A percentile compares a stretch with the other conserved stretches of the same genome.
Conservation (phyloP, 2,888 invertebrate species). For the Xanthorhoe designata region DNA sequence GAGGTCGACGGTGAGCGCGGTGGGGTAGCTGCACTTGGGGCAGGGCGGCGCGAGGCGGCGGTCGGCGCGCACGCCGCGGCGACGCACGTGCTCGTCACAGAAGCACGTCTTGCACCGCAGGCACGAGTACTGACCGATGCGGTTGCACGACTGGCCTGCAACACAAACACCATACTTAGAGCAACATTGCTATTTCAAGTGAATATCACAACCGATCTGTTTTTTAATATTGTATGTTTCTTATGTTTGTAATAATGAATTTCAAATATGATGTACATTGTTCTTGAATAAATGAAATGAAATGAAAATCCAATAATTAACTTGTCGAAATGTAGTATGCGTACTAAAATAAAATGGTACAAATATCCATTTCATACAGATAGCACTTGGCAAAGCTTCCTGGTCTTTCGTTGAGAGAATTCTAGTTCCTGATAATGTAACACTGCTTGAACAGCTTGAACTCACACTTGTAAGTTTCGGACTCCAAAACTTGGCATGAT, state of each 20-base stretch:
- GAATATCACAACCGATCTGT: too few relatives aligned
- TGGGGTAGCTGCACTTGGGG: slow-evolving; percentile 97
- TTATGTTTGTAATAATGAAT: too few relatives aligned
- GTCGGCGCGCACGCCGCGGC: slow-evolving; percentile 72
- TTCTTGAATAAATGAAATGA: too few relatives aligned
- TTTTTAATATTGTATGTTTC: too few relatives aligned
- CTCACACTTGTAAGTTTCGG: slow-evolving; percentile 96
- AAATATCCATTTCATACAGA: too few relatives aligned
- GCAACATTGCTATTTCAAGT: too few relatives aligned
- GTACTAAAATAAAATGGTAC: too few relatives aligned
- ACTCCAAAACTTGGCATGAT: slow-evolving; percentile 97
- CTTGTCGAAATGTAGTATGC: too few relatives aligned
- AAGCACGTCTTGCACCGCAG: slow-evolving; percentile 98
- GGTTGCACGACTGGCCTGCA: slow-evolving; percentile 96
- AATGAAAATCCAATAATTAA: too few relatives aligned
- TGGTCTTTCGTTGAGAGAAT: not conserved
- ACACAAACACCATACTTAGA: not conserved
- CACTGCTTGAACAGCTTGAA: not conserved
- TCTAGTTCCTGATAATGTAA: not conserved
- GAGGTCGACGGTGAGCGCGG: slow-evolving; percentile 96
- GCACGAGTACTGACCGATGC: slow-evolving; percentile 97
- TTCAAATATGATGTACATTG: too few relatives aligned
- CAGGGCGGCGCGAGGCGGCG: slow-evolving; percentile 88
- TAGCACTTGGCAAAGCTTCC: too few relatives aligned
- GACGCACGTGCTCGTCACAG: slow-evolving; percentile 97